Percentiles rank a stretch among this genome's conserved stretches.
Conservation (phyloP, 2,797 vertebrate species). For the Pygocentrus nattereri region DNA sequence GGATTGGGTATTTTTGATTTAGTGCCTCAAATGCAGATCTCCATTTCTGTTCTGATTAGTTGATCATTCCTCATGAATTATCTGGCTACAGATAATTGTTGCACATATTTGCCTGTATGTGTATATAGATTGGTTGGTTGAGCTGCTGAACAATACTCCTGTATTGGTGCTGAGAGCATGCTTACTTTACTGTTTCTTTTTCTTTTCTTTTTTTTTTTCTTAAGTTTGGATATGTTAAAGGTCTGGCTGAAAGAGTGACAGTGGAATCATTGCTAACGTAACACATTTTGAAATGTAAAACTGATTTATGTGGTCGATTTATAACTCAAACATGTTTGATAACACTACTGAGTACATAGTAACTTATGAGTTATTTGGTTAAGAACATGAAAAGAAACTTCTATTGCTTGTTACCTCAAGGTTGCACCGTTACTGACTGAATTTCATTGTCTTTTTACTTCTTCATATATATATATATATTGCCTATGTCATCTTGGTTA, state of each 20-base stretch:
- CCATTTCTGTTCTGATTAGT: conserved; percentile 57
- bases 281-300: conserved; percentile 54
- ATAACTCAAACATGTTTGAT: conserved; percentile 61
- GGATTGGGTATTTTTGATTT: conserved; percentile 62
- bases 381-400: conserved; percentile 62
- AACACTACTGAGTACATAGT: conserved; percentile 74
- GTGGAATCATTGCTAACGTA: conserved; percentile 66
- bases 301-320: conserved; percentile 45
- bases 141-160: conserved; percentile 38
- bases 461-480: conserved; percentile 67
- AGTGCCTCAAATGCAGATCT: conserved; percentile 66
- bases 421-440: conserved; percentile 69
- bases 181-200: conserved; percentile 59
- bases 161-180: conserved; percentile 61
- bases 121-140: conserved; percentile 62
- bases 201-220: conserved; percentile 40
- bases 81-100: conserved; percentile 52
- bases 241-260: conserved; percentile 64
- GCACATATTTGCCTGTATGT: conserved; percentile 63
- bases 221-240: conserved; percentile 41
- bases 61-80: conserved; percentile 50
- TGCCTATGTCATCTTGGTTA: conserved; percentile 80
- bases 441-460: conserved; percentile 75
- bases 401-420: conserved; percentile 70
- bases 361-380: conserved; percentile 64